Evolutionary conservation across 2,797 vertebrate species (phyloP), one percentile per base, ranked within the genome.

Genomic region (Halcyon badia): DNA sequence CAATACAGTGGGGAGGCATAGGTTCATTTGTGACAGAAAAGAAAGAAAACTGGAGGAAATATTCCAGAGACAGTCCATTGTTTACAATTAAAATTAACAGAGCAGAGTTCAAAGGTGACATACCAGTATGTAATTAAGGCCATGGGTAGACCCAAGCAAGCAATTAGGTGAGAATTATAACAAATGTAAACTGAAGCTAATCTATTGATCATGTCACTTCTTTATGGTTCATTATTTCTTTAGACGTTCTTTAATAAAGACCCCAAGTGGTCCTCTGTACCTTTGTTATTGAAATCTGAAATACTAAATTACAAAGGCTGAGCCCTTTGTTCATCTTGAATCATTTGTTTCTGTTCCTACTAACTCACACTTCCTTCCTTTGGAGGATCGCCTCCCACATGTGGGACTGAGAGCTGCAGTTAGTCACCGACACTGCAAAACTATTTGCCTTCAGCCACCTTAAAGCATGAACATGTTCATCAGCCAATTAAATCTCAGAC

Each of bases 71-170:
- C 30, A 70, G 46, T 89, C 95, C 79, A 87, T 88, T 97, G 91
- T 97, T 97, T 97, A 86, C 61, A 79, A 82, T 89, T 87, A 73
- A 97, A 97, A 92, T 81, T 68, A 88, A 81, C 60, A 90, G 58
- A 88, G 51, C 51, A 64, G 69, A 93, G 85, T 96, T 97, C 95
- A 97, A 93, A 97, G 95, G 92, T 94, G 94, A 95, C 93, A 94
- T 92, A 71, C 42, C 70, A 92, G 70, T 48, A 73, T 82, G 78
- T 82, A 87, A 82, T 96, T 94, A 96, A 95, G 78, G 62, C 52
- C 58, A 81, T 42, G 28, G 42, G 73, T 77, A 93, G 93, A 75
- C 35, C 69, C 52, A 80, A 95, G 71, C 14, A 92, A 95, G 82
- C 83, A 89, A 79, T 96, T 97, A 92, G 51, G 69, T 93, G 85